These are phyloP conservation scores for Trissolcus japonicus DNA, from an alignment of 2,888 invertebrate species.

Conservation along the genomic window DNA sequence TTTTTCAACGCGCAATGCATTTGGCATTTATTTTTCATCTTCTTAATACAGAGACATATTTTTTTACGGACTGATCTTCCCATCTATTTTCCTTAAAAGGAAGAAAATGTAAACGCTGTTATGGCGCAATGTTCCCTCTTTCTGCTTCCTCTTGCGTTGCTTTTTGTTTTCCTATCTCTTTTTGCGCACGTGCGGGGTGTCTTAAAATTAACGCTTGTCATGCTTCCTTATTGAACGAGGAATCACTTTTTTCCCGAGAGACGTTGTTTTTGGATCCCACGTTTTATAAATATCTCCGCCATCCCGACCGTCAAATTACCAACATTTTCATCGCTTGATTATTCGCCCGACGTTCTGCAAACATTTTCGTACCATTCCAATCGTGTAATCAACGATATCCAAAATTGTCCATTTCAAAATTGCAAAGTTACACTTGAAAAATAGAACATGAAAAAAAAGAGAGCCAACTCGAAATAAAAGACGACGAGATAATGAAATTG, in stretches of 20 bases:
- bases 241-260: conserved; percentile 49
- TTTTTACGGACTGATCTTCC: too few relatives aligned
- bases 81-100: conserved; percentile 4
- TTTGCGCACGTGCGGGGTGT: conserved; percentile 39
- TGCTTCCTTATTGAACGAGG: conserved; percentile 50
- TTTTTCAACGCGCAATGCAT: too few relatives aligned
- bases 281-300: conserved; percentile 14
- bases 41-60: too few relatives aligned
- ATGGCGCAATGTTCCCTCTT: conserved; percentile 2
- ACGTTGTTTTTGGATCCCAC: conserved; percentile 22
- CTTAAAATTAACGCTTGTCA: conserved; percentile 55
- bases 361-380: too few relatives aligned
- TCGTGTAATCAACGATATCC: too few relatives aligned
- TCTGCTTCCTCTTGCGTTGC: neutral
- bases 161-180: conserved; percentile 15
- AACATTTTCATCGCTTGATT: neutral
- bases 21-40: too few relatives aligned
- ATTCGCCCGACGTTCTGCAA: too few relatives aligned
- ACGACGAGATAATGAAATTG: neutral
- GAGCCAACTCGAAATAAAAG: neutral
- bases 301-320: neutral
- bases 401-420: too few relatives aligned
- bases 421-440: too few relatives aligned
- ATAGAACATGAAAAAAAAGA: too few relatives aligned
- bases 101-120: conserved; percentile 1